phyloP scores from a whole-genome alignment of 2,797 vertebrate genomes.

The Crenuchus spilurus region DNA sequence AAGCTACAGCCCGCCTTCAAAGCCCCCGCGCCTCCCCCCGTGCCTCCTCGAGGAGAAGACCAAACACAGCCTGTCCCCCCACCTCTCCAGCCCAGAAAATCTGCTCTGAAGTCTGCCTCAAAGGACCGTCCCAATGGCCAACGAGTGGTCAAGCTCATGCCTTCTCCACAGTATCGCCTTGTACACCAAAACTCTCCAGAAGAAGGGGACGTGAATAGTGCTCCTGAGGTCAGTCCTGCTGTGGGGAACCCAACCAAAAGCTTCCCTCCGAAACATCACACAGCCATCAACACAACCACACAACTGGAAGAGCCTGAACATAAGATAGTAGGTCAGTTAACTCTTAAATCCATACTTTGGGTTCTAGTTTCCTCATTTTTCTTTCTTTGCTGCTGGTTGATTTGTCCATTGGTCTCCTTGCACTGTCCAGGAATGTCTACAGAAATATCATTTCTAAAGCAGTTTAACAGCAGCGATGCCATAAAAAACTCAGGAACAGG shows the following conservation, averaged over 20 bases:
- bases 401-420: too few relatives aligned
- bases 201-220: background rate
- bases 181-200: conserved; percentile 35
- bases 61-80: background rate
- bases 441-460: too few relatives aligned
- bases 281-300: background rate
- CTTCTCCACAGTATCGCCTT: conserved; percentile 48
- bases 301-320: background rate
- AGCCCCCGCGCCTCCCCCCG: conserved; percentile 10
- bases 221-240: conserved; percentile 8
- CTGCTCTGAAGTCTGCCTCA: conserved; percentile 44
- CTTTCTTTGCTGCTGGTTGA: too few relatives aligned
- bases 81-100: conserved; percentile 44
- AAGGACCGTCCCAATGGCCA: conserved; percentile 44
- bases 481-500: too few relatives aligned
- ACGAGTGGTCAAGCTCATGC: conserved; percentile 35
- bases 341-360: too few relatives aligned
- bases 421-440: too few relatives aligned
- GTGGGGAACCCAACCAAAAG: background rate
- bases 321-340: conserved; percentile 29
- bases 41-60: conserved; percentile 30
- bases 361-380: too few relatives aligned
- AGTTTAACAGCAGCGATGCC: too few relatives aligned
- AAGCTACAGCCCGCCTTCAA: conserved; percentile 8
- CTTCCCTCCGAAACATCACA: background rate